Base-by-base conservation (phyloP, 2,797 vertebrate species). In the Pteropus rufus region DNA sequence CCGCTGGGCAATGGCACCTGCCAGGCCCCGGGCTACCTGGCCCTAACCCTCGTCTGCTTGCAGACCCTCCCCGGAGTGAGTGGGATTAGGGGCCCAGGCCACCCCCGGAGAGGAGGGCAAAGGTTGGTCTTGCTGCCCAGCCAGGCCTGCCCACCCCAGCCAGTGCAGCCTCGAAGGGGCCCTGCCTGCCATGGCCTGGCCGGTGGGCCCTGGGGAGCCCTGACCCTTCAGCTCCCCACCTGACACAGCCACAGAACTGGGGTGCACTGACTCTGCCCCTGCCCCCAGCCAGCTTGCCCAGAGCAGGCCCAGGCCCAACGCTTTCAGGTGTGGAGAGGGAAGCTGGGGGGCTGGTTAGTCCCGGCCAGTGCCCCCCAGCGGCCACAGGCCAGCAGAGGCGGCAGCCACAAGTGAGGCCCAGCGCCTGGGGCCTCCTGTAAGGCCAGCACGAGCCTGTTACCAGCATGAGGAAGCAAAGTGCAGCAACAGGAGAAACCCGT, bases 1-100 rank as follows among this genome's bases (percentile, higher is more conserved):
- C 97, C 98, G 98, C 97, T 97, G 96, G 0, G 97, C 96, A 97
- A 98, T 97, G 14, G 46, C 46, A 46, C 46, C 46, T 46, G 46
- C 46, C 44, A 44, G 44, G 44, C 44, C 44, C 44, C 10, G 44
- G 44, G 44, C 44, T 2, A 7, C 44, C 44, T 44, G 44, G 44
- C 44, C 44, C 44, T 44, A 7, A 10, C 44, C 44, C 44, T 2
- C 8, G 44, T 44, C 44, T 44, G 44, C 44, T 44, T 7, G 44
- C 44, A 44, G 44, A 44, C 44, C 44, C 44, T 44, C 44, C 44
- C 44, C 7, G 9, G 44, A 44, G 41, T 41, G 41, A 41, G 44
- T 44, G 79, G 31, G 86, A 31, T 44, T 7, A 95, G 87, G 95
- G 94, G 58, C 64, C 1, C 1, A 49, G 67, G 34, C 77, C 36